Conservation (phyloP, 2,113 vertebrate species). For the Prolemur simus region DNA sequence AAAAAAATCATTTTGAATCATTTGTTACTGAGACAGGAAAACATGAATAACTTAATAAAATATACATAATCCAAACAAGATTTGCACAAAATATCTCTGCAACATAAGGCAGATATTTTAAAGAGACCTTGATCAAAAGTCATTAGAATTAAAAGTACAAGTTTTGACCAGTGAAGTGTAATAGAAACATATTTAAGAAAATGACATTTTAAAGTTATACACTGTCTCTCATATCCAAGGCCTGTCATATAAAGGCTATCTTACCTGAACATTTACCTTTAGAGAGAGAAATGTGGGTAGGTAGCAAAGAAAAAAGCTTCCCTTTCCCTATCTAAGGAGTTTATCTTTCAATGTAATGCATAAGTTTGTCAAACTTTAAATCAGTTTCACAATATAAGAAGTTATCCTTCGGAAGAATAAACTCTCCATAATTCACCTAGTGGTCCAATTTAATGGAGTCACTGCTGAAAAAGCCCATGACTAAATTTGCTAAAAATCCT, state of each 20-base stretch:
- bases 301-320: neutral
- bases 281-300: neutral
- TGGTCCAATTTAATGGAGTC: neutral
- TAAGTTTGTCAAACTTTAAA: neutral
- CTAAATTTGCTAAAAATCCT: neutral
- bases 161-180: constrained; percentile 35
- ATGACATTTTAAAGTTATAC: constrained; percentile 29
- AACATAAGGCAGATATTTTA: constrained; percentile 29
- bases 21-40: constrained; percentile 63
- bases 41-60: constrained; percentile 66
- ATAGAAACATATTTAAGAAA: constrained; percentile 39
- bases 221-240: neutral
- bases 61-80: constrained; percentile 23
- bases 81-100: constrained; percentile 49
- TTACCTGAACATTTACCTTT: neutral
- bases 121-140: constrained; percentile 40
- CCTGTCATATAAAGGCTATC: neutral
- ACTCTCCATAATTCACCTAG: neutral
- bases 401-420: neutral
- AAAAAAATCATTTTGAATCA: constrained; percentile 49
- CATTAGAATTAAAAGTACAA: constrained; percentile 48
- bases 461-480: neutral
- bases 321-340: neutral
- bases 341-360: neutral
- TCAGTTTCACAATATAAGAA: neutral